Conservation (phyloP, 2,797 vertebrate genomes). For the Peromyscus attwateri region DNA sequence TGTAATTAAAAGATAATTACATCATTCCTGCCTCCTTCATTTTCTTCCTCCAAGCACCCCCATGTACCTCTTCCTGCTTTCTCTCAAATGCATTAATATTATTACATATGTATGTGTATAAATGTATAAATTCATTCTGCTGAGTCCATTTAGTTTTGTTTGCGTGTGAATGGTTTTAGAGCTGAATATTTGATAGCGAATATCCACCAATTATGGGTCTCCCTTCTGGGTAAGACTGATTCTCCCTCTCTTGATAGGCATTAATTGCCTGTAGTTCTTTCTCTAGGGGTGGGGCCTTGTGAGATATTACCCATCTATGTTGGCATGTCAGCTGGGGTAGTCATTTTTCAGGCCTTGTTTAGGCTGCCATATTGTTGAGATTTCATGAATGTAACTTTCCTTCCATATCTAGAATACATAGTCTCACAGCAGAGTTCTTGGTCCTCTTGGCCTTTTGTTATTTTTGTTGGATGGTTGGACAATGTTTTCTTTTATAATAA, state of each 20-base stretch:
- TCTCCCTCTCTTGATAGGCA: too few species aligned
- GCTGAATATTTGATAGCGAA: not conserved
- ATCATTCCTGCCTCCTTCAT: not conserved
- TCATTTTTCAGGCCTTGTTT: not conserved
- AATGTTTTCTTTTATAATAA: rapidly evolving
- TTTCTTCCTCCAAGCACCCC: not conserved
- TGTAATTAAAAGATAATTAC: not conserved
- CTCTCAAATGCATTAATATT: not conserved
- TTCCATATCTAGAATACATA: not conserved
- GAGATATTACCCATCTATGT: not conserved
- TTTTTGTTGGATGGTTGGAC: too few species aligned
- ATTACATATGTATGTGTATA: not conserved
- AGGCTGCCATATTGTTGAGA: not conserved
- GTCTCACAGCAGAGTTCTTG: too few species aligned
- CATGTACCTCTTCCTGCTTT: not conserved
- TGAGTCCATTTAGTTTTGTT: not conserved
- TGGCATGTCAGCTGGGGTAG: not conserved
- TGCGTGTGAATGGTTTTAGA: not conserved
- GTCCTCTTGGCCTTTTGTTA: too few species aligned
- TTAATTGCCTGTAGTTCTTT: not conserved
- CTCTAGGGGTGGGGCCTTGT: not conserved
- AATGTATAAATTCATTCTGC: not conserved
- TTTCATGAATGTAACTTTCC: not conserved
- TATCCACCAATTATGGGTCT: not conserved
- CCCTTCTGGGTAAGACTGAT: not conserved